Evolutionary conservation across 2,113 vertebrate species (phyloP).

Genomic region (Hyaena hyaena): DNA sequence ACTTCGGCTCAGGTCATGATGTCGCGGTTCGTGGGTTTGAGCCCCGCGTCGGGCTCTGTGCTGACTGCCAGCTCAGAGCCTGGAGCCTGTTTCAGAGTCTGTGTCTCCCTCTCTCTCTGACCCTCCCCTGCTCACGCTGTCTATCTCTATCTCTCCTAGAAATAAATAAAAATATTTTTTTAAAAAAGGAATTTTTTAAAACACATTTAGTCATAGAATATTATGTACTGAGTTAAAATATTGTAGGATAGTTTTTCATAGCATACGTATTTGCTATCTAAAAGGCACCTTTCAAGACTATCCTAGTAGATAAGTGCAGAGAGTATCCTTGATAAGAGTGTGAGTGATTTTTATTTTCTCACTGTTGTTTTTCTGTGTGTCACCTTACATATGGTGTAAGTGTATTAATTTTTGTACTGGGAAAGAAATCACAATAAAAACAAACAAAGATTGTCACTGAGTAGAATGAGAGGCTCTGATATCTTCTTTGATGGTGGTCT

Average conservation of each 20-base stretch:
- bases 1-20: too few relatives aligned
- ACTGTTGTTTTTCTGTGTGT: neutral
- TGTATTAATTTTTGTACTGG: neutral
- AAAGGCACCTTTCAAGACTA: neutral
- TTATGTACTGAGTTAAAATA: neutral
- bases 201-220: neutral
- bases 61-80: too few relatives aligned
- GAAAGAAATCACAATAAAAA: neutral
- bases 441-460: neutral
- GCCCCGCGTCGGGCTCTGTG: too few relatives aligned
- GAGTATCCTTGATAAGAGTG: fast-evolving
- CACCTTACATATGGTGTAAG: neutral
- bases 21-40: too few relatives aligned
- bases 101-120: too few relatives aligned
- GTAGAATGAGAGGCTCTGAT: neutral
- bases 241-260: neutral
- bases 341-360: neutral
- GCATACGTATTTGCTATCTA: neutral
- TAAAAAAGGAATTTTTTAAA: too few relatives aligned
- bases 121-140: too few relatives aligned
- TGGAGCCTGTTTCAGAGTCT: too few relatives aligned
- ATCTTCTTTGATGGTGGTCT: neutral
- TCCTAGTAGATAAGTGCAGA: neutral
- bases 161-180: too few relatives aligned
- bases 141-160: too few relatives aligned